These are phyloP conservation scores for Frieseomelitta varia DNA, from an alignment of 1,140 invertebrate genomes.

Conservation along the genomic window DNA sequence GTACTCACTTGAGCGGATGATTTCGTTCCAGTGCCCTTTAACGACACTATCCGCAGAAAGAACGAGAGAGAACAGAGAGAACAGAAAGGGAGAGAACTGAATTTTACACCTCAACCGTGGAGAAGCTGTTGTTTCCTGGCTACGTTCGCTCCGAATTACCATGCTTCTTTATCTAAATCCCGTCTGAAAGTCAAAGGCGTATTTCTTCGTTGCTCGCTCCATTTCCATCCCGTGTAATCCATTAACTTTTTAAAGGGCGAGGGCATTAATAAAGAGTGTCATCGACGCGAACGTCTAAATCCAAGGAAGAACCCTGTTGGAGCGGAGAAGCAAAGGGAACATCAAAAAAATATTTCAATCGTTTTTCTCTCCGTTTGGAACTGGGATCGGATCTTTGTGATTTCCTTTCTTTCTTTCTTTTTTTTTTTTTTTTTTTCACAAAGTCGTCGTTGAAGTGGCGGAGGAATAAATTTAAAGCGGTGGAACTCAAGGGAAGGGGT, in stretches of 20 bases:
- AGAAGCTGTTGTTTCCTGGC: slow-evolving; percentile 15
- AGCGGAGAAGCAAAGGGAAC: background rate
- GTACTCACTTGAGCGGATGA: slow-evolving; percentile 12
- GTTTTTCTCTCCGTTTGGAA: background rate
- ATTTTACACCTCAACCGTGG: slow-evolving; percentile 2
- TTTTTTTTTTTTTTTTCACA: background rate
- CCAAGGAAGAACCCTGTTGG: background rate
- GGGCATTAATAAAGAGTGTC: slow-evolving; percentile 33
- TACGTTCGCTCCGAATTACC: slow-evolving; percentile 23
- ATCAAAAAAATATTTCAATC: background rate
- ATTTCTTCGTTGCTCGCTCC: slow-evolving; percentile 4
- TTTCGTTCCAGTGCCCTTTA: slow-evolving; percentile 32
- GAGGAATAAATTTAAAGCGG: background rate
- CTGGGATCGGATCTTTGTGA: background rate
- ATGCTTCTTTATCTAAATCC: slow-evolving; percentile 33
- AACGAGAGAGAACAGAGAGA: background rate
- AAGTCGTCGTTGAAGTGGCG: background rate
- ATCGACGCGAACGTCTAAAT: background rate
- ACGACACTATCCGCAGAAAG: background rate
- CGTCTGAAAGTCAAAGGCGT: background rate
- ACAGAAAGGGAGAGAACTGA: slow-evolving; percentile 10
- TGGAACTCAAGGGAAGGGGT: no score
- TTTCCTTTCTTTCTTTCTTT: background rate
- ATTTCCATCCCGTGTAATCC: slow-evolving; percentile 5
- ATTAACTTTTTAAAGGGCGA: slow-evolving; percentile 31